Conservation (phyloP, 2,113 vertebrate genomes). For the Psammodynastes pulverulentus region DNA sequence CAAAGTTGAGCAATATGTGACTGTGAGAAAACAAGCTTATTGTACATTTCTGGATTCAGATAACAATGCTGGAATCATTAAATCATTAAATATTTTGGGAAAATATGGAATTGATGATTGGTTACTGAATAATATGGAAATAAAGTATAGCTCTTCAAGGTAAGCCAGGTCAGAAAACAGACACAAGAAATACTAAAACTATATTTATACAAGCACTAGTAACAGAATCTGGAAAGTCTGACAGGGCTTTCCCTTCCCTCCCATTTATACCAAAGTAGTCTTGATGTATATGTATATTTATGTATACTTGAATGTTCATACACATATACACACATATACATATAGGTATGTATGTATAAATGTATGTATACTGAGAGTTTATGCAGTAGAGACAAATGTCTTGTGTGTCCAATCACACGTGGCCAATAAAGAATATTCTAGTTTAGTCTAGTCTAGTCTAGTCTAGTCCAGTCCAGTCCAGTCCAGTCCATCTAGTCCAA, state of each 20-base stretch:
- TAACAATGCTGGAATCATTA: neutral
- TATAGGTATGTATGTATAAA: neutral
- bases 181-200: neutral
- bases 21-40: neutral
- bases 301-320: too few relatives aligned
- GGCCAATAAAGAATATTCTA: too few relatives aligned
- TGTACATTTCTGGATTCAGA: neutral
- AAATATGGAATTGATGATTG: neutral
- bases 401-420: too few relatives aligned
- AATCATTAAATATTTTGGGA: neutral
- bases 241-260: too few relatives aligned
- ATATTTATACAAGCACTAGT: neutral
- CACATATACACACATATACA: too few relatives aligned
- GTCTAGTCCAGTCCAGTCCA: too few relatives aligned
- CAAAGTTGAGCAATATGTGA: neutral
- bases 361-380: neutral
- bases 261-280: too few relatives aligned
- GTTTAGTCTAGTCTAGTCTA: too few relatives aligned
- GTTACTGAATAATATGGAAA: neutral
- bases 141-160: neutral
- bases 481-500: too few relatives aligned
- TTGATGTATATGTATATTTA: too few relatives aligned
- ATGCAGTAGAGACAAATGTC: too few relatives aligned
- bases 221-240: neutral
- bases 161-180: neutral